Evolutionary conservation across 1,140 invertebrate species (phyloP).

Genomic region (Drosophila punjabiensis): DNA sequence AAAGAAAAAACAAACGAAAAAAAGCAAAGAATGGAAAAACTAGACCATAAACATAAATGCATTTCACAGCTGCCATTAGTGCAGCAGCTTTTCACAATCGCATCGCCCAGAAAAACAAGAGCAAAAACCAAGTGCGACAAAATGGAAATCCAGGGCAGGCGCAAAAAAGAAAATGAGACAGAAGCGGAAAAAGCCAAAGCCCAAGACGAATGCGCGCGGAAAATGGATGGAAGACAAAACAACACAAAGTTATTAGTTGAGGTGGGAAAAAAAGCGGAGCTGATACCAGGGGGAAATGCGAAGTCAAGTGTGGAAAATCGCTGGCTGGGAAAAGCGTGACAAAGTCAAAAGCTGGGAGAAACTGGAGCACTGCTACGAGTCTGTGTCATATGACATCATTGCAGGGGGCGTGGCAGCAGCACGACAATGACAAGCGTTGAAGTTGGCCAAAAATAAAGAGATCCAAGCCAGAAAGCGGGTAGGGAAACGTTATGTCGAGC

Average conservation of each 20-base stretch:
- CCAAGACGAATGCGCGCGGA: constrained; percentile 43
- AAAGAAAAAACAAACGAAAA: background rate
- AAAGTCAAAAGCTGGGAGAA: constrained; percentile 55
- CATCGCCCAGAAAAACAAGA: constrained; percentile 36
- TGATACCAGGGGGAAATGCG: constrained; percentile 26
- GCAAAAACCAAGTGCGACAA: constrained; percentile 44
- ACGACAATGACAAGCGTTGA: constrained; percentile 38
- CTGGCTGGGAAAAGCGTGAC: constrained; percentile 61
- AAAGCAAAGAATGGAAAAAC: constrained; percentile 43
- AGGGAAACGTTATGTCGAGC: constrained; percentile 16
- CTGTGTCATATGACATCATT: constrained; percentile 62
- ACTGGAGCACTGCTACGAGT: constrained; percentile 43
- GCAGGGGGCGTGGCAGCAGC: constrained; percentile 24
- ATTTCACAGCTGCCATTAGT: constrained; percentile 71
- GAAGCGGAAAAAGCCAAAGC: constrained; percentile 39
- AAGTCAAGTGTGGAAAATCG: constrained; percentile 44
- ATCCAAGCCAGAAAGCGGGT: constrained; percentile 4
- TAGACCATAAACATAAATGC: constrained; percentile 77
- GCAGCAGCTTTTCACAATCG: constrained; percentile 50
- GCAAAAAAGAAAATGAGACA: constrained; percentile 34
- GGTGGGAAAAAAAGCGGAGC: constrained; percentile 20
- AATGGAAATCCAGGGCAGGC: constrained; percentile 67
- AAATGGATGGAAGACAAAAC: constrained; percentile 37
- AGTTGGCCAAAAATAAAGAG: constrained; percentile 19
- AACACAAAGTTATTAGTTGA: constrained; percentile 37